Percentiles rank a stretch among this genome's conserved stretches.
Conservation (phyloP, 2,113 vertebrate genomes). For the Pachyramphus minor region DNA sequence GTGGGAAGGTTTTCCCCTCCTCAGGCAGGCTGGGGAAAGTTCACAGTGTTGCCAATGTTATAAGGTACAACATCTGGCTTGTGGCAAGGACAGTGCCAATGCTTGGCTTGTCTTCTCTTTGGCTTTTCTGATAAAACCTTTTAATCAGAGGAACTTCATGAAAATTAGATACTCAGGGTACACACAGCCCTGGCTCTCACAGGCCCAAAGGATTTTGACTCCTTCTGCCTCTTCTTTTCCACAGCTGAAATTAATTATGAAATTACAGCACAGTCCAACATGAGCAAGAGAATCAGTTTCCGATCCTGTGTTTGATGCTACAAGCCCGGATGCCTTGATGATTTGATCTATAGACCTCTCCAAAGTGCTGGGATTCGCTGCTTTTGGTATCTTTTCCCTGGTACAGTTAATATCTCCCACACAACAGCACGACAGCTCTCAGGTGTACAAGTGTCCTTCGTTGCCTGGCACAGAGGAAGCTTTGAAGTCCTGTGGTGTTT, state of each 20-base stretch:
- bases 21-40: background rate
- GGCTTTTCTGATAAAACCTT: background rate
- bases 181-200: background rate
- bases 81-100: background rate
- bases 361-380: background rate
- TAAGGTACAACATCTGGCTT: background rate
- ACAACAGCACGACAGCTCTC: background rate
- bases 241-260: background rate
- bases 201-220: background rate
- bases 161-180: background rate
- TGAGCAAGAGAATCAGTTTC: background rate
- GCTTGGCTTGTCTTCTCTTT: background rate
- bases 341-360: background rate
- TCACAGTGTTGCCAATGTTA: background rate
- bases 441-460: background rate
- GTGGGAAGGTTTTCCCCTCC: background rate
- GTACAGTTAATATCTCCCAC: background rate
- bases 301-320: background rate
- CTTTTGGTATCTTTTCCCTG: background rate
- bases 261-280: background rate
- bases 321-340: background rate
- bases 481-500: background rate
- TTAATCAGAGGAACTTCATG: background rate
- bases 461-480: background rate
- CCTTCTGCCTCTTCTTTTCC: background rate